Base-by-base conservation (phyloP, 2,888 invertebrate genomes). In the Agrenia bidenticulata region DNA sequence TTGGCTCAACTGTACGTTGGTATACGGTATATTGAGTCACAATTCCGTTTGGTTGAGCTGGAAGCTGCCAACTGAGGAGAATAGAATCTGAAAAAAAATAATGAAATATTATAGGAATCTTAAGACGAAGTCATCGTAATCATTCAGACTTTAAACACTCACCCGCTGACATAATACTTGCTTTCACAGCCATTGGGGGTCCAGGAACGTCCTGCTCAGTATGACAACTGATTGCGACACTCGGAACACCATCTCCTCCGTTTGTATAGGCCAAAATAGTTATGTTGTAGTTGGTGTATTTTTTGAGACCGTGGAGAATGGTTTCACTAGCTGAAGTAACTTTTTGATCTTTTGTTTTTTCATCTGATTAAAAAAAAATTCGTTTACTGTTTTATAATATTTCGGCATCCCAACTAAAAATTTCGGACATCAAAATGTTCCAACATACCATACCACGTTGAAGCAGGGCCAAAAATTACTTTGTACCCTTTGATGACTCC, bases 141-240 rank as follows among this genome's bases (percentile, higher is more conserved):
- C n/a, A n/a, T n/a, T n/a, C n/a, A n/a, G n/a, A n/a, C n/a, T n/a
- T n/a, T n/a, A n/a, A n/a, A n/a, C n/a, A n/a, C n/a, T n/a, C n/a
- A n/a, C n/a, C n/a, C n/a, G 87, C 85, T 61, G 94, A 93, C 89
- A 94, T 93, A 13, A 94, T 92, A 45, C 94, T 82, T 17, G 95
- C 93, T 81, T 96, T 96, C 4, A 96, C 90, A 61, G 93, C 91
- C 67, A 91, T 89, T 51, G 96, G 96, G 9, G 93, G 88, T 82
- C 94, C 94, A 42, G 96, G 96, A 68, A 92, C 92, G 81, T 96
- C 96, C 82, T 96, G 94, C 83, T 94, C 92, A 57, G 96, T 96
- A 82, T 90, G 90, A 80, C 95, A 94, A 80, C 92, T 92, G 76
- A 95, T 92, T 7, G 92, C 89, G 19, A 85, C 84, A 75, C 90